Evolutionary conservation across 2,113 vertebrate genomes (phyloP).

Genomic region (Etheostoma spectabile): DNA sequence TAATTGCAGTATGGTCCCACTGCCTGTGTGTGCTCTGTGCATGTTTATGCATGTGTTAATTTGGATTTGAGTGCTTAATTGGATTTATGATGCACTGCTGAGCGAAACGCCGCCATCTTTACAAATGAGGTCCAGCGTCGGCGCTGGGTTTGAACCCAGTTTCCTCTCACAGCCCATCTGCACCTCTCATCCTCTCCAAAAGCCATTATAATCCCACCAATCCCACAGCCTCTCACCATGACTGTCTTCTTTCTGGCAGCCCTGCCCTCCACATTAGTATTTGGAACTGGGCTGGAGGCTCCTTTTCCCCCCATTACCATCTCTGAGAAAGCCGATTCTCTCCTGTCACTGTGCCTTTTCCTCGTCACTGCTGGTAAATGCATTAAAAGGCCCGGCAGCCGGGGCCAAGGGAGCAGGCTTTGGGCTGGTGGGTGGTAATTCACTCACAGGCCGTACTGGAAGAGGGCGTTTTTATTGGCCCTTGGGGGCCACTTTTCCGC

Average conservation of each 20-base stretch:
- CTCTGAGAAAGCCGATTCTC: slow-evolving; percentile 53
- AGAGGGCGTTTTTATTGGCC: slow-evolving; percentile 51
- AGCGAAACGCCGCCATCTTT: slow-evolving; percentile 53
- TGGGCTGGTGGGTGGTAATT: slow-evolving; percentile 52
- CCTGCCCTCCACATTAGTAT: slow-evolving; percentile 57
- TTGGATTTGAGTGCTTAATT: slow-evolving; percentile 64
- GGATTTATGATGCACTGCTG: slow-evolving; percentile 60
- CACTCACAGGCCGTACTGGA: slow-evolving; percentile 25
- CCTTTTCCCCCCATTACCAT: slow-evolving; percentile 41
- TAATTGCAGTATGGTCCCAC: slow-evolving; percentile 28
- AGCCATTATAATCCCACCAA: slow-evolving; percentile 64
- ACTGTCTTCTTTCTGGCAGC: slow-evolving; percentile 61
- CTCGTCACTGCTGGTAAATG: slow-evolving; percentile 51
- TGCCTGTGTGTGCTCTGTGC: slow-evolving; percentile 25
- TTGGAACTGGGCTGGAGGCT: slow-evolving; percentile 41
- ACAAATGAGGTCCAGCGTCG: slow-evolving; percentile 36
- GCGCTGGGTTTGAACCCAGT: slow-evolving; percentile 43
- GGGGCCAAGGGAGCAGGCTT: slow-evolving; percentile 34
- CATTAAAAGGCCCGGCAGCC: slow-evolving; percentile 37
- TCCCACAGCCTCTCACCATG: slow-evolving; percentile 50
- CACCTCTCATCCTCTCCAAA: slow-evolving; percentile 59
- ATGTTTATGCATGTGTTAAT: slow-evolving; percentile 47
- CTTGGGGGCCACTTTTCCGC: slow-evolving; percentile 31
- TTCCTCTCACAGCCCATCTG: slow-evolving; percentile 72
- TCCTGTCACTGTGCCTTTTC: slow-evolving; percentile 43